Evolutionary conservation across 2,797 vertebrate species (phyloP).

Genomic region (Odontamblyopus lacepedii): DNA sequence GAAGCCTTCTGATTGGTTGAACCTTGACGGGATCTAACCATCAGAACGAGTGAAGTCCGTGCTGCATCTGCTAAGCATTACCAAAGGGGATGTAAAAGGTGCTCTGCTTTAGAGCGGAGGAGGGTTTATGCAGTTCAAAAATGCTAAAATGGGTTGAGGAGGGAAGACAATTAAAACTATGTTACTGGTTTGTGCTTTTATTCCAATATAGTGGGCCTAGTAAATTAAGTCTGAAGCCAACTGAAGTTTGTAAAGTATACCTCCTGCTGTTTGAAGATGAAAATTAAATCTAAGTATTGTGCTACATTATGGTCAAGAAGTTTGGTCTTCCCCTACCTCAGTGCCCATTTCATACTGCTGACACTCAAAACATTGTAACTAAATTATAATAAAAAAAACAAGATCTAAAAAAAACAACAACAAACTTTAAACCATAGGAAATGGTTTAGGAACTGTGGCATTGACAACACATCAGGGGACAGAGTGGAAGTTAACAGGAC

Average conservation of each 20-base stretch:
- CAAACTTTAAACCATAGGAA: no score
- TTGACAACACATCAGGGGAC: background rate
- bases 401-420: no score
- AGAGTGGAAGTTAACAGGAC: background rate
- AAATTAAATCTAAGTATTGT: no score
- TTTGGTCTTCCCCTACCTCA: no score
- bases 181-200: slow-evolving; percentile 2
- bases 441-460: background rate
- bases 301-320: background rate
- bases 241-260: no score
- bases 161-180: background rate
- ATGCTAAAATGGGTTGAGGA: slow-evolving; percentile 10
- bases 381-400: no score
- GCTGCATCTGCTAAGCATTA: slow-evolving; percentile 75
- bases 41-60: slow-evolving; percentile 53
- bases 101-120: slow-evolving; percentile 40
- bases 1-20: slow-evolving; percentile 57
- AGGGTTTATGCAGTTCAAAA: slow-evolving; percentile 20
- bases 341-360: no score
- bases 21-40: slow-evolving; percentile 51
- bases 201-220: background rate
- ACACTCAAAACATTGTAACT: no score
- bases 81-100: slow-evolving; percentile 50
- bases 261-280: no score
- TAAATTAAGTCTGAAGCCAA: background rate